Base-by-base conservation (phyloP, 2,797 vertebrate genomes). In the Leucoraja ocellata region DNA sequence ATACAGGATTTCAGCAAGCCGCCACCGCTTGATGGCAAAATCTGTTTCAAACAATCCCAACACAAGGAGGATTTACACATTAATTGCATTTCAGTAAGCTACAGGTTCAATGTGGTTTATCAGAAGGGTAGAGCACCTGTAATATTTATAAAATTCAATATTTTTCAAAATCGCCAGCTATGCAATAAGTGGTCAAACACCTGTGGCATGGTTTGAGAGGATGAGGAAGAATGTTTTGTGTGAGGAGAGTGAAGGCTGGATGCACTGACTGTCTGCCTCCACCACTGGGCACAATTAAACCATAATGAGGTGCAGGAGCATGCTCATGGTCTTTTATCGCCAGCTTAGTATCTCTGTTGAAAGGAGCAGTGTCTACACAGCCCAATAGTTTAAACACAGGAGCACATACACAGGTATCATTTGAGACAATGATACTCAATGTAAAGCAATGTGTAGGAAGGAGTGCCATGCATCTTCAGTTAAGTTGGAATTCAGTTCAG, bases 1-100 rank as follows among this genome's bases (percentile, higher is more conserved):
- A 96, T 99, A 99, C 11, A 99, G 96, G 95, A 99, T 98, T 95
- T 99, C 98, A 1, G 98, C 98, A 94, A 99, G 96, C 94, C 98
- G 98, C 95, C 98, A 95, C 78, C 98, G 97, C 94, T 98, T 99
- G 94, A 98, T 96, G 93, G 99, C 99, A 96, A 99, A 99, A 95
- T 99, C 99, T 99, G 94, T 14, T 76, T 73, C 90, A 46, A 92
- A 92, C 39, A 46, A 92, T 28, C 28, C 39, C 39, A 76, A 28
- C 39, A 92, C 1, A 92, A 92, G 16, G 18, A 14, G 21, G 39
- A 78, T 83, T 63, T 79, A 46, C 25, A 39, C 39, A 36, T 46
- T 16, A 16, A 39, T 79, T 74, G 61, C 39, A 74, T 54, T 73
- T 91, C 74, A 14, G 23, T 76, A 25, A n/a, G 54, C 4, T 25